Evolutionary conservation across 2,797 vertebrate genomes (phyloP).

Genomic region (Ctenosaura bakeri): DNA sequence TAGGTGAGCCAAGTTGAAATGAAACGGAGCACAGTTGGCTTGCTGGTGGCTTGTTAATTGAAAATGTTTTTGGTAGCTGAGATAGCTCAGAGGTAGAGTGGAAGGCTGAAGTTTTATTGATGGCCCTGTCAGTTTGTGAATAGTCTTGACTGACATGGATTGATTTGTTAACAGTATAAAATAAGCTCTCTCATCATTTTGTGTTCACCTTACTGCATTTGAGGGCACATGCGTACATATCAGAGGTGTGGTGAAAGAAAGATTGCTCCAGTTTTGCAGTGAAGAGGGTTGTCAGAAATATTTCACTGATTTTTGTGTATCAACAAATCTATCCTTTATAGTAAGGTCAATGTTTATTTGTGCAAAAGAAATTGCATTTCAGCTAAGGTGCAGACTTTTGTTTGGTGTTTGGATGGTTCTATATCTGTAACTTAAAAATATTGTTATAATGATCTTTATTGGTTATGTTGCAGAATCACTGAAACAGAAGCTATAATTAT

Average conservation of each 20-base stretch:
- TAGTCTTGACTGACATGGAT: slow-evolving; percentile 19
- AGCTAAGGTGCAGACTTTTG: slow-evolving; percentile 22
- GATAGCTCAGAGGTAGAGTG: neutral
- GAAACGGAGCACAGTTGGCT: slow-evolving; percentile 5
- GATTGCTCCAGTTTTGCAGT: neutral
- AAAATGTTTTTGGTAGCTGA: slow-evolving; percentile 15
- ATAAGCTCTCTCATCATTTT: slow-evolving; percentile 34
- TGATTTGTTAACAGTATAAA: slow-evolving; percentile 28
- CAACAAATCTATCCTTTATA: slow-evolving; percentile 3
- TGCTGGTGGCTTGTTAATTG: slow-evolving; percentile 35
- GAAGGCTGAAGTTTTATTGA: slow-evolving; percentile 6
- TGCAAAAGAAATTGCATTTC: slow-evolving; percentile 44
- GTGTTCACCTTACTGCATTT: slow-evolving; percentile 19
- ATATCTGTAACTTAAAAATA: slow-evolving; percentile 19
- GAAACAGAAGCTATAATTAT: fast-evolving
- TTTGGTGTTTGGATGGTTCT: neutral
- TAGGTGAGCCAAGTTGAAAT: slow-evolving; percentile 10
- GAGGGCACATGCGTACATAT: neutral
- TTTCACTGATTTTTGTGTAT: neutral
- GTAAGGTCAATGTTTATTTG: slow-evolving; percentile 5
- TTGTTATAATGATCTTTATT: neutral
- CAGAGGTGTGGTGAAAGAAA: neutral
- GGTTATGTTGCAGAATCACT: neutral
- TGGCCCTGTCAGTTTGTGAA: slow-evolving; percentile 23
- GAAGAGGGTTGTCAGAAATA: neutral